phyloP scores from a whole-genome alignment of 2,888 invertebrate species.

The Sphaerophoria taeniata region DNA sequence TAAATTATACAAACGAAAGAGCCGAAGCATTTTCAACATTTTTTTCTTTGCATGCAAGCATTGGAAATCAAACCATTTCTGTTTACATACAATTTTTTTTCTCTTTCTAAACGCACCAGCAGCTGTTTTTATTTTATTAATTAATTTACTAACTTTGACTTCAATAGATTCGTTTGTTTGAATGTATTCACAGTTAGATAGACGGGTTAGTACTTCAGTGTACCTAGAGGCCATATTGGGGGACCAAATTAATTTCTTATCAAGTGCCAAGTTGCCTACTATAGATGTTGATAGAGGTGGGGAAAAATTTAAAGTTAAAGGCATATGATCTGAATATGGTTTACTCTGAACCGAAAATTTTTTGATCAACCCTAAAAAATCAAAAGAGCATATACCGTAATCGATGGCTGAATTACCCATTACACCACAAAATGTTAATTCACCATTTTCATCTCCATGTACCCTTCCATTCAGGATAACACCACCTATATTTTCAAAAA shows the following conservation, averaged over 20 bases:
- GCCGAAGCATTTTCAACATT: neutral
- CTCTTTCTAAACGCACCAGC: neutral
- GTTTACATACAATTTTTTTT: neutral
- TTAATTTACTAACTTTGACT: too few relatives aligned
- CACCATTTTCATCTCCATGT: neutral
- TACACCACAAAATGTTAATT: neutral
- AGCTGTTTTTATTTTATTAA: neutral
- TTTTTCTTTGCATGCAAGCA: too few relatives aligned
- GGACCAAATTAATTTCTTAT: neutral
- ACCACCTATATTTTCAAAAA: constrained; percentile 5
- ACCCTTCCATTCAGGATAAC: constrained; percentile 3
- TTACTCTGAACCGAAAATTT: neutral
- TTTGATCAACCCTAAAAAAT: neutral
- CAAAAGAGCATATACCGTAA: neutral
- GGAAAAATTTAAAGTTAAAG: neutral
- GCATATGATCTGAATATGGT: neutral
- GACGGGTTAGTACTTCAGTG: neutral
- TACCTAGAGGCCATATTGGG: neutral
- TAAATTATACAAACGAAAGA: neutral
- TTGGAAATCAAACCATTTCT: too few relatives aligned
- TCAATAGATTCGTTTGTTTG: neutral
- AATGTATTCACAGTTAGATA: constrained; percentile 2
- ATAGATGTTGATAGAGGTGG: neutral
- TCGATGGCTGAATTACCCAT: neutral
- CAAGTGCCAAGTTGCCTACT: neutral